Conservation (phyloP, 2,797 vertebrate genomes). For the Morus bassanus region DNA sequence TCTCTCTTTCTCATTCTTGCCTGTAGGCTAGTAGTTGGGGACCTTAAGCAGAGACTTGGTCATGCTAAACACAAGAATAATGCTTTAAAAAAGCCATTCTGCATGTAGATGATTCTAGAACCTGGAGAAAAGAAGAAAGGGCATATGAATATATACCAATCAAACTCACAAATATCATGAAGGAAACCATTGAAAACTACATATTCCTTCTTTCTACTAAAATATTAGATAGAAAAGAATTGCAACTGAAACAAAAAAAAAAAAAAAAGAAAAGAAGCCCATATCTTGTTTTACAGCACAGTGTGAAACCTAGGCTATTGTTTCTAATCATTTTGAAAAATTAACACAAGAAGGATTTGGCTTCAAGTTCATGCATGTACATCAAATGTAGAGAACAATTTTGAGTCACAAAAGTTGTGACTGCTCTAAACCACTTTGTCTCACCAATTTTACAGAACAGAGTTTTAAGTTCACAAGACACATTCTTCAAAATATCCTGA, state of each 20-base stretch:
- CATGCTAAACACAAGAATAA: neutral
- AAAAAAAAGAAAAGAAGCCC: neutral
- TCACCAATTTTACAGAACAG: neutral
- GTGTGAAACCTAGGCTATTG: neutral
- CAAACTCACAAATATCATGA: neutral
- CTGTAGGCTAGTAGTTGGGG: neutral
- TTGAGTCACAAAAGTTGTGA: neutral
- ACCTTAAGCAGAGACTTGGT: neutral
- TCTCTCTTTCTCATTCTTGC: neutral
- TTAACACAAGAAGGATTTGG: neutral
- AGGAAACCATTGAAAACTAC: neutral
- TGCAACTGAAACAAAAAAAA: neutral
- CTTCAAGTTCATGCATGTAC: neutral
- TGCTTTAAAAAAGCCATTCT: neutral
- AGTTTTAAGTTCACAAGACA: neutral
- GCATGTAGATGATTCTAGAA: rapidly evolving
- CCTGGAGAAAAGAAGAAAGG: neutral
- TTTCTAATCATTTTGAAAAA: neutral
- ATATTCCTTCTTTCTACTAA: neutral
- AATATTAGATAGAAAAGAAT: neutral
- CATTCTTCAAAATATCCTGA: neutral
- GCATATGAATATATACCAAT: neutral
- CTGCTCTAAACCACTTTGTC: neutral
- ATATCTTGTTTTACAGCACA: neutral
- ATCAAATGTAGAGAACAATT: neutral